phyloP scores from a whole-genome alignment of 2,797 vertebrate genomes.

The Nyctibius grandis region DNA sequence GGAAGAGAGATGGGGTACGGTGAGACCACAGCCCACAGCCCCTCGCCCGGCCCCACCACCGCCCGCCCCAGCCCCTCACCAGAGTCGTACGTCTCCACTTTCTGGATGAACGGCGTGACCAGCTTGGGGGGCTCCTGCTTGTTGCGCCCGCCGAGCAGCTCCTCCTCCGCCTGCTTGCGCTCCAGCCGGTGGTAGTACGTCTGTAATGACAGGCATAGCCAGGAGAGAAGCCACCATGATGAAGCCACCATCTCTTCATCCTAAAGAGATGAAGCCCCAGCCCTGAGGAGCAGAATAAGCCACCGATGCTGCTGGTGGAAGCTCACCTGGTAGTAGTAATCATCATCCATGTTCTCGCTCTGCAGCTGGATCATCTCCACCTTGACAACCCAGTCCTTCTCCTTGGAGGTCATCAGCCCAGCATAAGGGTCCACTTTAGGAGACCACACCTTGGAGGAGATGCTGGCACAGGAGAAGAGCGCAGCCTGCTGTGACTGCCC shows the following conservation, averaged over 20 bases:
- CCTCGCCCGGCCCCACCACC: accelerated
- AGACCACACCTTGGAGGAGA: conserved; percentile 67
- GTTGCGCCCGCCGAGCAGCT: conserved; percentile 79
- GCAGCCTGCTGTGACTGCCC: neutral
- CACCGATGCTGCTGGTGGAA: neutral
- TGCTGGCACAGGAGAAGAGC: conserved; percentile 18
- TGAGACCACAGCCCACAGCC: accelerated
- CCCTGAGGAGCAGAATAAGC: neutral
- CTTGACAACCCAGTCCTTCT: conserved; percentile 93
- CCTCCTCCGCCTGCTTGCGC: conserved; percentile 83
- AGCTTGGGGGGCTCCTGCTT: conserved; percentile 87
- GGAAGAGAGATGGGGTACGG: neutral
- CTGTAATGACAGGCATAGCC: conserved; percentile 55
- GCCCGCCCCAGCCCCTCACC: conserved; percentile 67
- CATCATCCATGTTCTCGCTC: conserved; percentile 89
- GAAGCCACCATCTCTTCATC: no score
- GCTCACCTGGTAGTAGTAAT: conserved; percentile 90
- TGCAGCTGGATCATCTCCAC: conserved; percentile 97
- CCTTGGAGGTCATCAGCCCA: conserved; percentile 87
- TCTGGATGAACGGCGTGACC: conserved; percentile 90
- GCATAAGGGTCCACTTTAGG: conserved; percentile 79
- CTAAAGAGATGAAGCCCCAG: neutral
- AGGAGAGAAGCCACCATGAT: neutral
- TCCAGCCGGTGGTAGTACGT: conserved; percentile 88
- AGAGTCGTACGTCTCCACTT: conserved; percentile 84